Evolutionary conservation across 2,888 invertebrate species (phyloP).

Genomic region (Rapana venosa): DNA sequence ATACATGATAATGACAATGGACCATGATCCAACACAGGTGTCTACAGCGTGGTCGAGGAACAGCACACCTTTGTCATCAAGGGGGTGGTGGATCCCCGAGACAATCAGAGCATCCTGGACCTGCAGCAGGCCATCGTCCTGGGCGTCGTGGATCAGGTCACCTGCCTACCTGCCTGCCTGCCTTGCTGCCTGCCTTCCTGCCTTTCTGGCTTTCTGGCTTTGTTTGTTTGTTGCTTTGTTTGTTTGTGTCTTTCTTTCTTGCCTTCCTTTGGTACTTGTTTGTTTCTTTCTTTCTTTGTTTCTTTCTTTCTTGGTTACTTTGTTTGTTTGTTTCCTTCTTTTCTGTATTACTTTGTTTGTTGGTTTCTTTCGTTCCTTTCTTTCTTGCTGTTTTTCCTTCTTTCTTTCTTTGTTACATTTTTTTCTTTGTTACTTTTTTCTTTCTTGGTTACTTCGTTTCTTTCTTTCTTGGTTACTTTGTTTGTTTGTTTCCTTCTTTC

Average conservation of each 20-base stretch:
- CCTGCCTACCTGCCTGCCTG: neutral
- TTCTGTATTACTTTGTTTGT: too few relatives aligned
- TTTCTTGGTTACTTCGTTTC: too few relatives aligned
- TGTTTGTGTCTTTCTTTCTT: neutral
- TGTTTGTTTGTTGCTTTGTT: neutral
- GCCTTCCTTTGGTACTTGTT: too few relatives aligned
- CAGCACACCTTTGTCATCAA: constrained; percentile 71
- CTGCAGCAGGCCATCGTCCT: constrained; percentile 70
- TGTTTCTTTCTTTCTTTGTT: too few relatives aligned
- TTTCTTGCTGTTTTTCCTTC: neutral
- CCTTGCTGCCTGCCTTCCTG: neutral
- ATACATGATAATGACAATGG: too few relatives aligned
- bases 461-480: too few relatives aligned
- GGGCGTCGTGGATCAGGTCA: constrained; percentile 68
- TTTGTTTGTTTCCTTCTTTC: too few relatives aligned
- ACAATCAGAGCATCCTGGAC: constrained; percentile 57
- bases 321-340: too few relatives aligned
- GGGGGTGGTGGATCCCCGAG: constrained; percentile 64
- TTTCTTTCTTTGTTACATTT: too few relatives aligned
- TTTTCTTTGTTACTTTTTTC: too few relatives aligned
- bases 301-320: too few relatives aligned
- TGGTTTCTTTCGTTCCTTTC: neutral
- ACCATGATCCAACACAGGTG: constrained; percentile 55
- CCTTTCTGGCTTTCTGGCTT: neutral
- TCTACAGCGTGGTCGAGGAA: constrained; percentile 71